Conservation (phyloP, 2,888 invertebrate genomes). For the Drosophila tanythrix region DNA sequence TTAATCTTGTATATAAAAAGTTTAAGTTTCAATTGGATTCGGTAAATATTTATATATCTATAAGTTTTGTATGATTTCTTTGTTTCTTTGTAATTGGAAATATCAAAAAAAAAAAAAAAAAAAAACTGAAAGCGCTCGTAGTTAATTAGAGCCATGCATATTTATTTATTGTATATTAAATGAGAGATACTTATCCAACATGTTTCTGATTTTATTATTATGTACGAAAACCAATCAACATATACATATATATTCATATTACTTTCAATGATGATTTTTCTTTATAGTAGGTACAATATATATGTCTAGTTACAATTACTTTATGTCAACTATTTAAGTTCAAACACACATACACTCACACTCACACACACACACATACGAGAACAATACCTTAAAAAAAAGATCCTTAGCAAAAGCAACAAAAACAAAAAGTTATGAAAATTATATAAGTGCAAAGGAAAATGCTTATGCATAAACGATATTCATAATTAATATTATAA, state of each 20-base stretch:
- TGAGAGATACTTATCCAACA: slow-evolving; percentile 33
- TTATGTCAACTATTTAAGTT: slow-evolving; percentile 44
- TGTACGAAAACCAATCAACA: slow-evolving; percentile 15
- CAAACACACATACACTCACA: slow-evolving; percentile 13
- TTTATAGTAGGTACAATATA: slow-evolving; percentile 49
- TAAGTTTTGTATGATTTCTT: slow-evolving; percentile 59
- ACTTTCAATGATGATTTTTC: slow-evolving; percentile 50
- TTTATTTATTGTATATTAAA: slow-evolving; percentile 60
- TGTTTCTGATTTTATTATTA: slow-evolving; percentile 41
- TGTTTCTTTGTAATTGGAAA: slow-evolving; percentile 43
- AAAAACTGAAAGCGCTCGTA: slow-evolving; percentile 35
- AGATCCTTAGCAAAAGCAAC: slow-evolving; percentile 37
- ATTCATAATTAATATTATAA: slow-evolving; percentile 35
- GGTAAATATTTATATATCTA: slow-evolving; percentile 11
- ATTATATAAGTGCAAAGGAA: slow-evolving; percentile 14
- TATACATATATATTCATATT: slow-evolving; percentile 34
- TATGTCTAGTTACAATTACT: slow-evolving; percentile 47
- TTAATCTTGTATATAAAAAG: slow-evolving; percentile 10
- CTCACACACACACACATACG: background rate
- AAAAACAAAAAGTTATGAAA: slow-evolving; percentile 8
- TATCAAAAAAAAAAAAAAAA: slow-evolving; percentile 7
- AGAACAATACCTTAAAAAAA: slow-evolving; percentile 37
- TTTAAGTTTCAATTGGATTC: slow-evolving; percentile 42
- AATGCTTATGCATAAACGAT: slow-evolving; percentile 40
- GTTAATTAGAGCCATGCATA: slow-evolving; percentile 55